Evolutionary conservation across 1,140 invertebrate species (phyloP).

Genomic region (Diorhabda elongata): DNA sequence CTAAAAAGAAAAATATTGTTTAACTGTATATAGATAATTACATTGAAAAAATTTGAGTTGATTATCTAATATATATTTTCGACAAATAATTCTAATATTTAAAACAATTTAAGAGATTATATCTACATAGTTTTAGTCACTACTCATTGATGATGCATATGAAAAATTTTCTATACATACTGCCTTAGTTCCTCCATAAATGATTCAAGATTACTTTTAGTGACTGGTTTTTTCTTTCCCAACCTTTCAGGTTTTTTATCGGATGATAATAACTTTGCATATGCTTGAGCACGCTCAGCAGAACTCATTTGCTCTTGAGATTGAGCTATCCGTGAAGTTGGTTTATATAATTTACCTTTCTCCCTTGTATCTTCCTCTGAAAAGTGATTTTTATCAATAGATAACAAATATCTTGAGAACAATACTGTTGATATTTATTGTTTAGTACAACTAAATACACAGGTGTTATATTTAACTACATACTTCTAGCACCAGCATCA

Average conservation of each 20-base stretch:
- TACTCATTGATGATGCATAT: no score
- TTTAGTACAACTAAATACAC: no score
- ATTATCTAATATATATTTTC: no score
- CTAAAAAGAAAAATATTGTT: constrained; percentile 29
- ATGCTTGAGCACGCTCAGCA: constrained; percentile 62
- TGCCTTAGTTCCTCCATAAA: constrained; percentile 45
- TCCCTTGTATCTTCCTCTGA: constrained; percentile 83
- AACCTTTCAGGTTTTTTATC: constrained; percentile 62
- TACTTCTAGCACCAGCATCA: constrained; percentile 88
- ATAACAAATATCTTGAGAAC: no score
- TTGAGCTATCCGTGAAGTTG: constrained; percentile 71
- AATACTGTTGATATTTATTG: no score
- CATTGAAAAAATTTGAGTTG: no score
- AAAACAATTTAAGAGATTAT: neutral
- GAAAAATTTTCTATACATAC: constrained; percentile 24
- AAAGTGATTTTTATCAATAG: neutral
- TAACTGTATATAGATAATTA: neutral
- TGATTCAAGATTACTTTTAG: constrained; percentile 91
- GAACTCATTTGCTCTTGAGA: constrained; percentile 49
- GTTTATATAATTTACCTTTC: constrained; percentile 91
- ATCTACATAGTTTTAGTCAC: no score
- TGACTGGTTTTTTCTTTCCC: constrained; percentile 74
- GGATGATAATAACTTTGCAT: constrained; percentile 63
- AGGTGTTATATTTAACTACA: constrained; percentile 34
- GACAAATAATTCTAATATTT: neutral